These are phyloP conservation scores for Candoia aspera DNA, from an alignment of 2,113 vertebrate species.

Conservation along the genomic window DNA sequence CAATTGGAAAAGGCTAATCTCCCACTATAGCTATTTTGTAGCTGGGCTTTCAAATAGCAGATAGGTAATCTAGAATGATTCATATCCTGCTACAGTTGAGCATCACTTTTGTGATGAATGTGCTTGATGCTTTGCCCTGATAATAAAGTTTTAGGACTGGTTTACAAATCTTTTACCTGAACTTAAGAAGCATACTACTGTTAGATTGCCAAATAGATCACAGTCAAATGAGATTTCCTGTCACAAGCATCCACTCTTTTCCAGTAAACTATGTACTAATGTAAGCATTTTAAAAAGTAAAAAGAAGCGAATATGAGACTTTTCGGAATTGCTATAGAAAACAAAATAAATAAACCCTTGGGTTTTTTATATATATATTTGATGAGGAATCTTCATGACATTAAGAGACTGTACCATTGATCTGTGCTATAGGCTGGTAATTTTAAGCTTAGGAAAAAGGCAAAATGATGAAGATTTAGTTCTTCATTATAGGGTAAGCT, in stretches of 20 bases:
- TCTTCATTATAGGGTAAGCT: not conserved
- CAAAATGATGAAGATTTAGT: not conserved
- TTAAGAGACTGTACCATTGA: slow-evolving; percentile 30
- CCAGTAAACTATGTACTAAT: slow-evolving; percentile 31
- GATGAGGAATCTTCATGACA: slow-evolving; percentile 35
- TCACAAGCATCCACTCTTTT: slow-evolving; percentile 42
- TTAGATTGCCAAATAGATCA: slow-evolving; percentile 40
- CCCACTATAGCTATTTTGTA: slow-evolving; percentile 28
- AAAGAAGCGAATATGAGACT: slow-evolving; percentile 21
- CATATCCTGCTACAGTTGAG: slow-evolving; percentile 28
- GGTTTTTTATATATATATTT: not conserved
- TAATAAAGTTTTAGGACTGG: slow-evolving; percentile 55
- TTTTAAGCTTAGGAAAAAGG: not conserved
- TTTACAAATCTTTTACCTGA: slow-evolving; percentile 61
- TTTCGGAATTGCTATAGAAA: not conserved
- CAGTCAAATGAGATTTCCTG: slow-evolving; percentile 56
- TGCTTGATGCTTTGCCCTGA: slow-evolving; percentile 45
- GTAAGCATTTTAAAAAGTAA: slow-evolving; percentile 49
- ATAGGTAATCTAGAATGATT: slow-evolving; percentile 67
- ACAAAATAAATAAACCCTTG: not conserved
- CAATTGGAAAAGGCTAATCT: slow-evolving; percentile 53
- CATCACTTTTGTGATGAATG: slow-evolving; percentile 50
- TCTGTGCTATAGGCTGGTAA: slow-evolving; percentile 18
- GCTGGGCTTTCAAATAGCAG: slow-evolving; percentile 50
- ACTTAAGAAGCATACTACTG: slow-evolving; percentile 40